phyloP scores from a whole-genome alignment of 2,113 vertebrate species.

The Dendrocopos noguchii region DNA sequence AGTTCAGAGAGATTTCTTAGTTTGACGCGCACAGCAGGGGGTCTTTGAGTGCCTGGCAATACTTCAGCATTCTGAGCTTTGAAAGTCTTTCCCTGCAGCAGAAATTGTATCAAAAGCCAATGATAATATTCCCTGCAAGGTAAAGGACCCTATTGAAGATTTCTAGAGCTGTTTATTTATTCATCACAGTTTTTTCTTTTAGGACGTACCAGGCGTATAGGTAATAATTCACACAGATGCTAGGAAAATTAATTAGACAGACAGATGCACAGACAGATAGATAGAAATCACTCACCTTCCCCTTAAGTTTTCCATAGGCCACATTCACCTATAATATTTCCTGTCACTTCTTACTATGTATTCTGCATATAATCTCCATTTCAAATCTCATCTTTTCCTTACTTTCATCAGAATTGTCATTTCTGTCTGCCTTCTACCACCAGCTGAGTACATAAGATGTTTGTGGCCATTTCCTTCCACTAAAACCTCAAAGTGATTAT shows the following conservation, averaged over 20 bases:
- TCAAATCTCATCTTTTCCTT: slow-evolving; percentile 58
- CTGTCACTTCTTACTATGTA: slow-evolving; percentile 58
- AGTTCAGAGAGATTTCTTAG: slow-evolving; percentile 96
- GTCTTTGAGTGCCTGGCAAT: slow-evolving; percentile 90
- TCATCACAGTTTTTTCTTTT: slow-evolving; percentile 88
- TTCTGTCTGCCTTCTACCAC: slow-evolving; percentile 78
- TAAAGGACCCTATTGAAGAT: slow-evolving; percentile 89
- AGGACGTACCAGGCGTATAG: slow-evolving; percentile 79
- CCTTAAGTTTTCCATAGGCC: slow-evolving; percentile 57
- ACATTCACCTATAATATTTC: slow-evolving; percentile 65
- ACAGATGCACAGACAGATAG: not conserved
- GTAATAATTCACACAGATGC: slow-evolving; percentile 81
- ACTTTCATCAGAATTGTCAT: slow-evolving; percentile 75
- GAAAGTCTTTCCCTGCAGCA: slow-evolving; percentile 93
- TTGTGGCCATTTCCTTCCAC: slow-evolving; percentile 79
- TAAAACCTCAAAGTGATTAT: slow-evolving; percentile 88
- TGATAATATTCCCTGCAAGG: slow-evolving; percentile 92
- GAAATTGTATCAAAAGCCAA: slow-evolving; percentile 94
- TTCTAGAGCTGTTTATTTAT: slow-evolving; percentile 91
- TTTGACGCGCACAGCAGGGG: slow-evolving; percentile 91
- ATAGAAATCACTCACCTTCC: slow-evolving; percentile 53
- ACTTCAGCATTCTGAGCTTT: slow-evolving; percentile 90
- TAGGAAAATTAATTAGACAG: slow-evolving; percentile 70
- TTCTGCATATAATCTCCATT: slow-evolving; percentile 51
- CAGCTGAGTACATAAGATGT: slow-evolving; percentile 84